Percentiles rank a stretch among this genome's conserved stretches.
phyloP scores from a whole-genome alignment of 2,797 vertebrate species.

The Peromyscus melanophrys region DNA sequence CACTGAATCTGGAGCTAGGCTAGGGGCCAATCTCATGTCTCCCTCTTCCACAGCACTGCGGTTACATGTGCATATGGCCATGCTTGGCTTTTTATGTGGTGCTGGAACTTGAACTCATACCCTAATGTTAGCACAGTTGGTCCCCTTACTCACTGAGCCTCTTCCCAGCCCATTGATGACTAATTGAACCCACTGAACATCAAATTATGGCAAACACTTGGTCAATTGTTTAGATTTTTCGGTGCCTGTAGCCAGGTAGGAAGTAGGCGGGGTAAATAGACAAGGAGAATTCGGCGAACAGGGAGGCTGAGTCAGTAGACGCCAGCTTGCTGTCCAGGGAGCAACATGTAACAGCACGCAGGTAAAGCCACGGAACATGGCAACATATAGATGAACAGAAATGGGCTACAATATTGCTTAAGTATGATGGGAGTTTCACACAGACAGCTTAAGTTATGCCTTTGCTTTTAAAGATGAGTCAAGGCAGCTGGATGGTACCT shows the following conservation, averaged over 20 bases:
- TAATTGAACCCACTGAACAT: not conserved
- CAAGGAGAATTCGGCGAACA: no score
- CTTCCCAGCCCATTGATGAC: not conserved
- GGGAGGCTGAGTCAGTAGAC: no score
- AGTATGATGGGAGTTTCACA: not conserved
- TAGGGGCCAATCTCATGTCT: not conserved
- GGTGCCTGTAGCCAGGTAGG: no score
- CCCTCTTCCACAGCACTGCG: no score
- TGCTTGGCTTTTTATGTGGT: not conserved
- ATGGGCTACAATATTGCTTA: not conserved
- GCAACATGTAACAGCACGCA: no score
- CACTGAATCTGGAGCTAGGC: not conserved
- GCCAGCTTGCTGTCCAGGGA: no score
- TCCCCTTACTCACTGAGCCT: not conserved
- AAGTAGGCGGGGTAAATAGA: no score
- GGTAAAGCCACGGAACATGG: no score
- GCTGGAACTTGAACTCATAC: not conserved
- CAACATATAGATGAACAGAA: no score
- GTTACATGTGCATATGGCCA: not conserved
- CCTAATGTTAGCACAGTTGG: not conserved
- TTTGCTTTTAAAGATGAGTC: constrained; percentile 6
- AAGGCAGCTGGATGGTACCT: not conserved
- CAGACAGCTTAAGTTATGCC: not conserved
- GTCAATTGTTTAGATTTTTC: not conserved
- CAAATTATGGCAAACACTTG: not conserved